Conservation (phyloP, 2,888 invertebrate species). For the Zygogramma bicolorata region DNA sequence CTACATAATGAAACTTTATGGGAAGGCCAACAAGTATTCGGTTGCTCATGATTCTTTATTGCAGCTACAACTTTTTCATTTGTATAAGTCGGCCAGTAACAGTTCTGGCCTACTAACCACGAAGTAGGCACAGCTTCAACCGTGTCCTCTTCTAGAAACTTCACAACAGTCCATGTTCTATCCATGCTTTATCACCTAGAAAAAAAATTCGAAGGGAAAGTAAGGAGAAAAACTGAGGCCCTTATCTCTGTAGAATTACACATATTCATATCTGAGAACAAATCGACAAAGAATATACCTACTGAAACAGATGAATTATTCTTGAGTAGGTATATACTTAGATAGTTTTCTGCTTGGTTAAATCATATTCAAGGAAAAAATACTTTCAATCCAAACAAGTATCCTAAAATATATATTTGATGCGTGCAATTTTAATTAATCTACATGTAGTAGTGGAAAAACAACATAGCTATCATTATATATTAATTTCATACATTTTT, state of each 20-base stretch:
- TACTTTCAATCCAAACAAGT: not conserved
- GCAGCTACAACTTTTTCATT: not conserved
- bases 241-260: not conserved
- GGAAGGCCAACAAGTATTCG: not conserved
- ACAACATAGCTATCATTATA: constrained; percentile 4
- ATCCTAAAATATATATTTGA: not conserved
- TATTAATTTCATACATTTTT: constrained; percentile 4
- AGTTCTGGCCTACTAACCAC: not conserved
- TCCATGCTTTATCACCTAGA: not conserved
- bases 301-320: not conserved
- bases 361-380: not conserved
- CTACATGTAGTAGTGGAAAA: constrained; percentile 5
- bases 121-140: constrained; percentile 13
- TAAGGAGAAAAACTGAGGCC: not conserved
- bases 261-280: not conserved
- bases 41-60: not conserved
- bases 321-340: not conserved
- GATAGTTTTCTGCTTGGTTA: not conserved
- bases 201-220: not conserved
- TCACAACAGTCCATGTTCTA: constrained; percentile 8
- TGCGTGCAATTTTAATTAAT: not conserved
- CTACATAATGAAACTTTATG: not conserved
- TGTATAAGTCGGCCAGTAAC: not conserved
- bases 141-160: constrained; percentile 1
- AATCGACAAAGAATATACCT: not conserved